Base-by-base conservation (phyloP, 2,113 vertebrate genomes). In the Megaleporinus macrocephalus region DNA sequence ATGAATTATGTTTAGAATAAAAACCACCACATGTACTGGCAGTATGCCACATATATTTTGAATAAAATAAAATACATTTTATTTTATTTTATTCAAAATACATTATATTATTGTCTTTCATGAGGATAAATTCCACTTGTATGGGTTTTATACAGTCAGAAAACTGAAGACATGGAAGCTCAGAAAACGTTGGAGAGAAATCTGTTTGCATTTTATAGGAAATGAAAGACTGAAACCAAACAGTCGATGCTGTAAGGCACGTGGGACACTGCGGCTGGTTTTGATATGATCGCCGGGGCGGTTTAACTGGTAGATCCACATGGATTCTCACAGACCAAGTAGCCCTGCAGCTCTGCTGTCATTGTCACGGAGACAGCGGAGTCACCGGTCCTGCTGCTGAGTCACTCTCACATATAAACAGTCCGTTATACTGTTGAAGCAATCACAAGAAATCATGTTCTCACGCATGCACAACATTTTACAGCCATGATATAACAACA, bases 371-470 rank as follows among this genome's bases (percentile, higher is more conserved):
- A 6, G 2, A 57, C 22, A 6, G 41, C 41, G 11, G 41, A 44
- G 41, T 44, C 41, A 44, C 41, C 33, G 2, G 9, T 70, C 66
- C 36, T 70, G 33, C 66, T 44, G 33, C 36, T 70, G 66, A 70
- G 65, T 68, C 24, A 55, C 63, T 4, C 41, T 44, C 41, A 62
- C 79, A 75, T 75, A 75, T n/a, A 78, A 2, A 55, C 63, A 27
- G 29, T 59, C 61, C 24, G 75, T 74, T 85, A 78, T 49, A 62
- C 62, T 20, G 53, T 29, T 73, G 29, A 65, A 78, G 30, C 61
- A 59, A 55, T 76, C 27, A 81, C 27, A 55, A 80, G 59, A 57
- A n/a, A 69, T 53, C 0, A 68, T 10, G 30, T 11, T 14, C 55
- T 62, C 36, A 49, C 41, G 49, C 57, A 62, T 20, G 49, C 30